A percentile compares a stretch with the other conserved stretches of the same genome.
These are phyloP conservation scores for Lytechinus variegatus DNA, from an alignment of 35 echinoderm and acorn worm species.

Conservation along the genomic window DNA sequence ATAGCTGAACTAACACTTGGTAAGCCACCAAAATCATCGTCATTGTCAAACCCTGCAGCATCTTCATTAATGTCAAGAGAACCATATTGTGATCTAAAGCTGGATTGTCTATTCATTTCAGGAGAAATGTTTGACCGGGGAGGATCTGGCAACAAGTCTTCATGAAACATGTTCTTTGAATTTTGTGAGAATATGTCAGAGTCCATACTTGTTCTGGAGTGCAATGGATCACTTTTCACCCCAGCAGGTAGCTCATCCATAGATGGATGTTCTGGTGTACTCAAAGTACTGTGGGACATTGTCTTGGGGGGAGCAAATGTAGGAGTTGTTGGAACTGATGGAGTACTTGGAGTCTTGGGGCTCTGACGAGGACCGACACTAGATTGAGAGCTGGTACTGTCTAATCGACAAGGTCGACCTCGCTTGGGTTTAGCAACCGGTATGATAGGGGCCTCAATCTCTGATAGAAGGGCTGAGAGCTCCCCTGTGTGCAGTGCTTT, in stretches of 20 bases:
- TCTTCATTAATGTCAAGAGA: slow-evolving; percentile 58
- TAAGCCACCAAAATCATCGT: slow-evolving; percentile 68
- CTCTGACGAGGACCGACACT: slow-evolving; percentile 61
- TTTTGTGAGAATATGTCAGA: slow-evolving; percentile 40
- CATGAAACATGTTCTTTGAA: slow-evolving; percentile 52
- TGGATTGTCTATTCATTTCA: slow-evolving; percentile 17
- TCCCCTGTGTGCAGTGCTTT: slow-evolving; percentile 60
- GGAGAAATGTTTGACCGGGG: slow-evolving; percentile 26
- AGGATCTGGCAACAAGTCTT: slow-evolving; percentile 58
- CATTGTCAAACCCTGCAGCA: slow-evolving; percentile 56
- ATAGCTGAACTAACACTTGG: slow-evolving; percentile 76
- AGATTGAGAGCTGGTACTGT: slow-evolving; percentile 77
- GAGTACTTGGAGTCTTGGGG: slow-evolving; percentile 55
- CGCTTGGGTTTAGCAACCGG: slow-evolving; percentile 49
- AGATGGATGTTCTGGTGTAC: slow-evolving; percentile 58
- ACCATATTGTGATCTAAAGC: slow-evolving; percentile 39
- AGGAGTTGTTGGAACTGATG: slow-evolving; percentile 54
- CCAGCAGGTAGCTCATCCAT: slow-evolving; percentile 31
- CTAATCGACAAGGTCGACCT: slow-evolving; percentile 57
- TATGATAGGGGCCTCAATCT: slow-evolving; percentile 57
- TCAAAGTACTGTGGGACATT: slow-evolving; percentile 50
- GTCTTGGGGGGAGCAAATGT: slow-evolving; percentile 45
- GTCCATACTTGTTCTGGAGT: neutral
- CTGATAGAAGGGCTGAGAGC: slow-evolving; percentile 51
- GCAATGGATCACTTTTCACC: neutral